Conservation (phyloP, 2,888 invertebrate species). For the Acrobasis suavella region DNA sequence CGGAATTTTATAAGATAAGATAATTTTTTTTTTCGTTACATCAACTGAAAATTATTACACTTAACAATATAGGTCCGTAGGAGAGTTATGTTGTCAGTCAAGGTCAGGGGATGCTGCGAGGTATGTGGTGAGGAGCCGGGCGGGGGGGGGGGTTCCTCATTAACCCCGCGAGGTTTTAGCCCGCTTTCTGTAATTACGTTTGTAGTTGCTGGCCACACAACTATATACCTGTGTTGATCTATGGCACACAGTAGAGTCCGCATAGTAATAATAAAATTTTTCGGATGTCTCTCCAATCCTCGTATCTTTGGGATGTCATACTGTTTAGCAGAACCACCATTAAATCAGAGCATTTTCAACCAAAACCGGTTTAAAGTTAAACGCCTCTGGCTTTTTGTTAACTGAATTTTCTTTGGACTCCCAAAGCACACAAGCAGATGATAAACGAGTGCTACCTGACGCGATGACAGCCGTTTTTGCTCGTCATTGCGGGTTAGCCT, state of each 20-base stretch:
- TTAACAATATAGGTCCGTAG: background rate
- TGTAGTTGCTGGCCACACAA: background rate
- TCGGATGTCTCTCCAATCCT: no score
- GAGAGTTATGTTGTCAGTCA: slow-evolving; percentile 15
- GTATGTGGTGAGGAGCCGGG: background rate
- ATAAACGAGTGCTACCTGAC: slow-evolving; percentile 13
- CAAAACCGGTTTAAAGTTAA: no score
- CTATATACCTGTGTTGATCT: background rate
- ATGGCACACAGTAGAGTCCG: background rate
- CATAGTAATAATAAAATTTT: background rate
- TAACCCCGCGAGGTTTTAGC: slow-evolving; percentile 1
- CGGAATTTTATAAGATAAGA: no score
- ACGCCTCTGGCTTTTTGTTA: no score
- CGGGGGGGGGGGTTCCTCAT: slow-evolving; percentile 13
- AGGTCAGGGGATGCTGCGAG: slow-evolving; percentile 19
- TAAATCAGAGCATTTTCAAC: no score
- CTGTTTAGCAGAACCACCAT: no score
- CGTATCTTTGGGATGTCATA: no score
- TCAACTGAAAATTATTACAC: background rate
- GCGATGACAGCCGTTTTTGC: background rate
- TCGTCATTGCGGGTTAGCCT: background rate
- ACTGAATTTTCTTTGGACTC: background rate
- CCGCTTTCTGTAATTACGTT: slow-evolving; percentile 14
- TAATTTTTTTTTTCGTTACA: background rate
- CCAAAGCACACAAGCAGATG: background rate